Evolutionary conservation across 2,888 invertebrate genomes (phyloP).

Genomic region (Cephus pygmeus): DNA sequence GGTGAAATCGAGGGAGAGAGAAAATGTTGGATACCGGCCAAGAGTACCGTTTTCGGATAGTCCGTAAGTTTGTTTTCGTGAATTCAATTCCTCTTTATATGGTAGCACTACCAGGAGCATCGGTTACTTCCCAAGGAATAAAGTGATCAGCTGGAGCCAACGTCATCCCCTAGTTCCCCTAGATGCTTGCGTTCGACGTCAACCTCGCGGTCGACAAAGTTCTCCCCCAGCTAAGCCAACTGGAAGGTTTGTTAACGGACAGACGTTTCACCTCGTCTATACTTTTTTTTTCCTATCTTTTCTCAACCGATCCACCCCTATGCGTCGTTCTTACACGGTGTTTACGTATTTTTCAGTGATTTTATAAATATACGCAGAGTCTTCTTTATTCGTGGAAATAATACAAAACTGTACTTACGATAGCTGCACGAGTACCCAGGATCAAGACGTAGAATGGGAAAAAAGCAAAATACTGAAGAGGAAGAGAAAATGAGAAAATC

Average conservation of each 20-base stretch:
- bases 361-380: not conserved
- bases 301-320: not conserved
- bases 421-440: not conserved
- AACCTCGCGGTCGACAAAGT: constrained; percentile 19
- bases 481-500: not conserved
- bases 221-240: not conserved
- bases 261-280: not conserved
- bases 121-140: constrained; percentile 14
- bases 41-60: not conserved
- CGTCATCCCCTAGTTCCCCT: not conserved
- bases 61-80: constrained; percentile 23
- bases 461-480: not conserved
- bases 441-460: not conserved
- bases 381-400: not conserved
- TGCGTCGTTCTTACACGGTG: not conserved
- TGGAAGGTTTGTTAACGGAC: not conserved
- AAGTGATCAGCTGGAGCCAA: constrained; percentile 21
- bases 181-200: constrained; percentile 14
- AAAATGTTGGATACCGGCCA: not conserved
- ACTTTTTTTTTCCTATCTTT: not conserved
- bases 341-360: not conserved
- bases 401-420: not conserved
- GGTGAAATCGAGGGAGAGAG: not conserved
- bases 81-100: constrained; percentile 13
- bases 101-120: not conserved